These are phyloP conservation scores for Ridgeia piscesae DNA, from an alignment of 1,140 invertebrate genomes.

Conservation along the genomic window DNA sequence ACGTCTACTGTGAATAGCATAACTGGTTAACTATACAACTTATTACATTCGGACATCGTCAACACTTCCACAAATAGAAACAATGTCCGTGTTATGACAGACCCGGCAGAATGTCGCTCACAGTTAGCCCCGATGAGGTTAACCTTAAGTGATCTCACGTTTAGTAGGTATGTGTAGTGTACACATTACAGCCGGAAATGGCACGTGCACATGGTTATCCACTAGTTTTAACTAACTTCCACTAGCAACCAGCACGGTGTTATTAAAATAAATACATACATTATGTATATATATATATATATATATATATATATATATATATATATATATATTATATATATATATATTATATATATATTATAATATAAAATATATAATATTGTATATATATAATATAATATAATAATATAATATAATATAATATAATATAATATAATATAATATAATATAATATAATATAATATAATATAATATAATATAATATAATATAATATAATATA, in stretches of 20 bases:
- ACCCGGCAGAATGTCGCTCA: not conserved
- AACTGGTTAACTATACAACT: not conserved
- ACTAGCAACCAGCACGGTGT: not conserved
- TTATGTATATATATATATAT: no score
- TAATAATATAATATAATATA: no score
- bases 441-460: no score
- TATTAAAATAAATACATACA: no score
- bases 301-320: no score
- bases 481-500: no score
- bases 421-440: no score
- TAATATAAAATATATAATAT: no score
- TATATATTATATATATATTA: no score
- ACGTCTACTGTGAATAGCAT: not conserved
- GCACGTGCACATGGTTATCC: not conserved
- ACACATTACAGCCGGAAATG: not conserved
- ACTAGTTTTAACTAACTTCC: not conserved
- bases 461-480: no score
- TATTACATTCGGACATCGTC: not conserved
- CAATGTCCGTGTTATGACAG: not conserved
- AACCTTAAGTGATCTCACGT: not conserved
- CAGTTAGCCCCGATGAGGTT: not conserved
- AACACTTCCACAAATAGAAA: not conserved
- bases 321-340: no score
- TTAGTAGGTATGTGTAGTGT: not conserved
- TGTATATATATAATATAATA: no score